These are phyloP conservation scores for Portunus trituberculatus DNA, from an alignment of 1,140 invertebrate species.

Conservation along the genomic window DNA sequence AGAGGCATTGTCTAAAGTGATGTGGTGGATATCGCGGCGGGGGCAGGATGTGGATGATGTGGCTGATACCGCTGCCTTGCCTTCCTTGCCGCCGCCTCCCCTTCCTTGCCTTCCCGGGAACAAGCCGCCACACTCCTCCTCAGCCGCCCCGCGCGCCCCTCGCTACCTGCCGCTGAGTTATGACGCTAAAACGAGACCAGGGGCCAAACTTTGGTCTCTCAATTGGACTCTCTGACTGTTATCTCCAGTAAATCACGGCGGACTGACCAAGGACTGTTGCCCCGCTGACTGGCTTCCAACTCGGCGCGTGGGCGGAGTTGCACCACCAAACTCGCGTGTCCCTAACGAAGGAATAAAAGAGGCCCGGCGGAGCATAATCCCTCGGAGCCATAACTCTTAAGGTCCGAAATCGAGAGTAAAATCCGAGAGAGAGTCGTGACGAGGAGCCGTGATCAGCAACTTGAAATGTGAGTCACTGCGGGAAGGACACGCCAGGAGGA, in stretches of 20 bases:
- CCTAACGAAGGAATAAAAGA: conserved; percentile 13
- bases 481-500: neutral
- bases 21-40: neutral
- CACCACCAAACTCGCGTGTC: neutral
- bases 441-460: neutral
- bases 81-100: neutral
- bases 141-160: neutral
- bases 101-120: neutral
- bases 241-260: neutral
- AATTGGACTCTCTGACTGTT: neutral
- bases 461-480: neutral
- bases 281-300: neutral
- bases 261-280: conserved; percentile 18
- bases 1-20: neutral
- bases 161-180: neutral
- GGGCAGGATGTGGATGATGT: too few species aligned
- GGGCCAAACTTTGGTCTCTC: conserved; percentile 9
- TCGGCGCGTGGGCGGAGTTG: neutral
- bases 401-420: conserved; percentile 20
- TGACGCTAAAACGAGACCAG: neutral
- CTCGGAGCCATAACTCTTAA: neutral
- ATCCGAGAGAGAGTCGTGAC: conserved; percentile 1
- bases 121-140: neutral
- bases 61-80: neutral
- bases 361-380: neutral